phyloP scores from a whole-genome alignment of 1,140 invertebrate genomes.

The Adelges cooleyi region DNA sequence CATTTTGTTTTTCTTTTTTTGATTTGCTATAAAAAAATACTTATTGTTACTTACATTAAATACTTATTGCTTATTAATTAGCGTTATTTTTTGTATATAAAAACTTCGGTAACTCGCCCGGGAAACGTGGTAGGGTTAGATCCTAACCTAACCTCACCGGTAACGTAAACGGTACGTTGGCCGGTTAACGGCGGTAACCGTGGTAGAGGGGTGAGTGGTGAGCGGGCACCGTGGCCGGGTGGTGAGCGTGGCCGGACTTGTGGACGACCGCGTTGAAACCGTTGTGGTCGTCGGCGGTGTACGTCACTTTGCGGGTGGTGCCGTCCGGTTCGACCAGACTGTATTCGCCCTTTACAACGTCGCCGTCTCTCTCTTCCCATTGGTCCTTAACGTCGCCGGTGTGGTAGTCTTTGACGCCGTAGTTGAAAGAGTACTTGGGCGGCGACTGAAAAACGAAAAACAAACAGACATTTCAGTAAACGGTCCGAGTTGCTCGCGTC shows the following conservation, averaged over 20 bases:
- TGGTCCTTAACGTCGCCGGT: constrained; percentile 45
- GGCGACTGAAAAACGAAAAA: constrained; percentile 38
- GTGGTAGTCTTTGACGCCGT: constrained; percentile 43
- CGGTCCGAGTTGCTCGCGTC: no score
- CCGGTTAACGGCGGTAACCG: constrained; percentile 11
- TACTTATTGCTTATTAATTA: no score
- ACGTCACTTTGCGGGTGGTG: constrained; percentile 46
- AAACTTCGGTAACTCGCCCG: no score
- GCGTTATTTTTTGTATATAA: no score
- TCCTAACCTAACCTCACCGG: no score
- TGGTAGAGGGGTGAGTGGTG: constrained; percentile 29
- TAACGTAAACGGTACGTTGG: no score
- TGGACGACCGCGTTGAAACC: constrained; percentile 50
- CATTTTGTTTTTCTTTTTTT: not conserved
- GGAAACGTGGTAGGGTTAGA: no score
- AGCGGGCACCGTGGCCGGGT: constrained; percentile 33
- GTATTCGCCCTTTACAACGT: constrained; percentile 45
- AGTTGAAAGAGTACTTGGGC: constrained; percentile 44
- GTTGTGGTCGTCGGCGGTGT: constrained; percentile 48
- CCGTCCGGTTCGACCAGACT: constrained; percentile 48
- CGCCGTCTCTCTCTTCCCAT: constrained; percentile 44
- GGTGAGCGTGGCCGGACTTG: constrained; percentile 42
- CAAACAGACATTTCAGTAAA: not conserved
- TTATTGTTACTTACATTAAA: no score
- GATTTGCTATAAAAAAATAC: constrained; percentile 11